Evolutionary conservation across 2,113 vertebrate species (phyloP).

Genomic region (Isichthys henryi): DNA sequence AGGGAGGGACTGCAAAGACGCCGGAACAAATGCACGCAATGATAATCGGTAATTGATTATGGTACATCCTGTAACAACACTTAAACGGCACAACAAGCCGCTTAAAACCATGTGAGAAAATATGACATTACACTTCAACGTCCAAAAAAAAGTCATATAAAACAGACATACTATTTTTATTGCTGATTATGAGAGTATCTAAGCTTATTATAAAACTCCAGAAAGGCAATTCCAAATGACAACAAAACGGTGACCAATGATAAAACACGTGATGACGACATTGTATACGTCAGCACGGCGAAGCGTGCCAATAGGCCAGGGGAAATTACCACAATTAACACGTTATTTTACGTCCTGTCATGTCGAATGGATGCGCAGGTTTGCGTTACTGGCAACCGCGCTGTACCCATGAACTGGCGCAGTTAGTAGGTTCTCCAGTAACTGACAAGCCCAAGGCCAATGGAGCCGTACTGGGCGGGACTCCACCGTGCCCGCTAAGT

Average conservation of each 20-base stretch:
- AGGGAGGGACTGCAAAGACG: constrained; percentile 45
- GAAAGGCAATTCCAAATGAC: background rate
- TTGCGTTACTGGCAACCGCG: constrained; percentile 31
- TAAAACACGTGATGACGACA: background rate
- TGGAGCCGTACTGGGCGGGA: constrained; percentile 24
- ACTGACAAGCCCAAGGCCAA: constrained; percentile 33
- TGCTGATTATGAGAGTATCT: background rate
- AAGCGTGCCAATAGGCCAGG: background rate
- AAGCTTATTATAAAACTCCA: background rate
- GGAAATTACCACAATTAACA: background rate
- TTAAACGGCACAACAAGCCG: background rate
- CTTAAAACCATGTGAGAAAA: background rate
- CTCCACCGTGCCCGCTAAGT: constrained; percentile 33
- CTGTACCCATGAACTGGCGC: constrained; percentile 26
- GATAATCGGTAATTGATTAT: background rate
- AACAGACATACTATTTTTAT: background rate
- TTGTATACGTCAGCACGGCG: background rate
- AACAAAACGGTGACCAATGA: constrained; percentile 15
- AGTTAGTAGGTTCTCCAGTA: background rate
- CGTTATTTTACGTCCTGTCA: constrained; percentile 5
- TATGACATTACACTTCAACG: background rate
- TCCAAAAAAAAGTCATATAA: background rate
- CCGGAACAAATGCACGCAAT: background rate
- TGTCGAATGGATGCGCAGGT: constrained; percentile 13
- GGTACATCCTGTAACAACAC: background rate